Base-by-base conservation (phyloP, 2,113 vertebrate genomes). In the Bos javanicus region DNA sequence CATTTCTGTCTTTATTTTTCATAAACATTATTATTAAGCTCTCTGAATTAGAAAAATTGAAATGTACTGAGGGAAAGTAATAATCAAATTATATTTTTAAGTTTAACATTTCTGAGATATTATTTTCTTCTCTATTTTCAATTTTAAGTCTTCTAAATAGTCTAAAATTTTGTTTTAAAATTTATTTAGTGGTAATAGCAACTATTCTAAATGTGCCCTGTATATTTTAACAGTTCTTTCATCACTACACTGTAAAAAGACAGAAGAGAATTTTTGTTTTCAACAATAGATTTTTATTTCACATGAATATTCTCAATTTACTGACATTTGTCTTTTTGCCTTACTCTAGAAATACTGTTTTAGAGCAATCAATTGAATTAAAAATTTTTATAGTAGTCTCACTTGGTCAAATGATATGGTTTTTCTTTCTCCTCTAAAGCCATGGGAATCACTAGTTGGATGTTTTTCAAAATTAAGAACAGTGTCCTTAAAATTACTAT, bases 391-490 rank as follows among this genome's bases (percentile, higher is more conserved):
- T 52, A 46, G 4, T 71, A 83, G 14, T 23, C 15, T 93, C 46
- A 43, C 21, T 97, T 54, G 16, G 12, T 80, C 19, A 86, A 6
- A 16, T 76, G 21, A n/a, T 90, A 54, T 2, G 5, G 15, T 46
- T 91, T 85, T 13, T 88, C 26, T 88, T 36, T 64, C 33, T 87
- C n/a, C 13, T 83, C 6, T 62, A 78, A 92, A 92, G 1, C 1
- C 13, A 52, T 94, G 26, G 74, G 28, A 17, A 92, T 97, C 54
- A 84, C 39, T 54, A n/a, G 26, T 74, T 57, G 36, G 50, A 46
- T 87, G 52, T 48, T 95, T 95, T 78, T 39, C 21, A 39, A 96
- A 96, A 94, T 89, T 54, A 96, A 93, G 30, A 93, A 28, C 2
- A 59, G 14, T 97, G 10, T 23, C 59, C 50, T 46, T 67, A 67